Conservation (phyloP, 2,113 vertebrate genomes). For the Callocephalon fimbriatum region DNA sequence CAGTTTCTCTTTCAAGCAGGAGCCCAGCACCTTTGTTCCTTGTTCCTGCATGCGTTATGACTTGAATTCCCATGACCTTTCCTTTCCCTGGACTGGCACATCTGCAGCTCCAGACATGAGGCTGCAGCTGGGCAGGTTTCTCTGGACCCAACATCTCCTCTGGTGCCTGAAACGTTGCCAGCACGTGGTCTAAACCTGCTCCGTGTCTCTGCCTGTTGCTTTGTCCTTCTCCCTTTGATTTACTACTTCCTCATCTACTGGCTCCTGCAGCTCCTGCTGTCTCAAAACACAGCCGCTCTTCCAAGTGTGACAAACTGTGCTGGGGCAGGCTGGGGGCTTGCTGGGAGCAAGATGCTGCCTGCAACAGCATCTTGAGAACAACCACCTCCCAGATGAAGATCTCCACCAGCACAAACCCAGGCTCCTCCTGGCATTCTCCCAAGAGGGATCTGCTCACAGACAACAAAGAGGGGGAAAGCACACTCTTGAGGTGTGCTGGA, state of each 20-base stretch:
- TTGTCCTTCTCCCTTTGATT: background rate
- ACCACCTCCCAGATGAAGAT: background rate
- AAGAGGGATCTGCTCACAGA: background rate
- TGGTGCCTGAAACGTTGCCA: background rate
- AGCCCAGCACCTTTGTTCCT: background rate
- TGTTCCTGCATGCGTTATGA: background rate
- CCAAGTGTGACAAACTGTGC: fast-evolving
- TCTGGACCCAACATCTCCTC: background rate
- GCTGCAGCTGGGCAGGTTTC: background rate
- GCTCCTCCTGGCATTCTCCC: background rate
- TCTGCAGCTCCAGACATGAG: background rate
- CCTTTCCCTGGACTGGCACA: background rate
- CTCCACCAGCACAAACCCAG: background rate
- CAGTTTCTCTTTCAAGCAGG: background rate
- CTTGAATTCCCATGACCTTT: background rate
- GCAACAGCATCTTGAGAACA: background rate
- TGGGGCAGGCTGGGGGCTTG: background rate
- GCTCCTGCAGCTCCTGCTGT: background rate
- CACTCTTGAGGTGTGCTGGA: background rate
- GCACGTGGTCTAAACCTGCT: background rate
- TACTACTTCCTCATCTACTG: background rate
- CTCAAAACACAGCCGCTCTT: fast-evolving
- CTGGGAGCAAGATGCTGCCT: background rate
- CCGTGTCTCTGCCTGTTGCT: background rate
- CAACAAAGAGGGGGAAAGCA: background rate